Evolutionary conservation across 1,140 invertebrate genomes (phyloP).

Genomic region (Trichomalopsis sarcophagae): DNA sequence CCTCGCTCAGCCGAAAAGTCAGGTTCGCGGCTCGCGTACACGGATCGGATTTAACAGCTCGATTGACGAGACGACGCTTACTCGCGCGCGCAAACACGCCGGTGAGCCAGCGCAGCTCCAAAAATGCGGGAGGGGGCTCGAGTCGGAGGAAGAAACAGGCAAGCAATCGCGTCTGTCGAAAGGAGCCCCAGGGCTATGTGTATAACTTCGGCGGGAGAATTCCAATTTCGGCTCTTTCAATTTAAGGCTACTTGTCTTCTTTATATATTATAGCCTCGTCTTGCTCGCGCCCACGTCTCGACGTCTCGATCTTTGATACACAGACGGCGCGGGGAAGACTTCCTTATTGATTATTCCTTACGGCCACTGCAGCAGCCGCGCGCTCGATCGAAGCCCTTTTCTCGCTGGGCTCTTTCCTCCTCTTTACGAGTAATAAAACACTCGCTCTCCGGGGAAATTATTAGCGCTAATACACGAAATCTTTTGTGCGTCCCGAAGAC

Average conservation of each 20-base stretch:
- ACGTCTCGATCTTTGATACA: slow-evolving; percentile 22
- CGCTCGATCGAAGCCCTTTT: too few species aligned
- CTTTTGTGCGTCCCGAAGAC: background rate
- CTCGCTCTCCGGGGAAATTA: slow-evolving; percentile 19
- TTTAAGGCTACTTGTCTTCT: slow-evolving; percentile 68
- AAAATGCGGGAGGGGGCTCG: background rate
- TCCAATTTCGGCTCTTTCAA: slow-evolving; percentile 69
- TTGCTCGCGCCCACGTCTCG: background rate
- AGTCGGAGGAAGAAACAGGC: slow-evolving; percentile 12
- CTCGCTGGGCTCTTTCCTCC: slow-evolving; percentile 23
- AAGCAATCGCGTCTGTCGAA: slow-evolving; percentile 57
- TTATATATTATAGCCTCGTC: slow-evolving; percentile 33
- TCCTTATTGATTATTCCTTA: slow-evolving; percentile 26
- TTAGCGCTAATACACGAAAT: slow-evolving; percentile 12
- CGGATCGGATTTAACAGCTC: background rate
- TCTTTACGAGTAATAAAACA: slow-evolving; percentile 37
- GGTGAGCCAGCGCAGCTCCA: background rate
- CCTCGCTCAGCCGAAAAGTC: background rate
- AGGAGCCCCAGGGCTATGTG: slow-evolving; percentile 57
- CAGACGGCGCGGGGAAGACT: slow-evolving; percentile 6
- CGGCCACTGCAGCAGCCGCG: too few species aligned
- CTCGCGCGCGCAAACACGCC: background rate
- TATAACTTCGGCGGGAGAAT: slow-evolving; percentile 66
- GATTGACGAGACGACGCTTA: background rate
- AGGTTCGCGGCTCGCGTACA: background rate